These are phyloP conservation scores for Pitangus sulphuratus DNA, from an alignment of 2,797 vertebrate species.

Conservation along the genomic window DNA sequence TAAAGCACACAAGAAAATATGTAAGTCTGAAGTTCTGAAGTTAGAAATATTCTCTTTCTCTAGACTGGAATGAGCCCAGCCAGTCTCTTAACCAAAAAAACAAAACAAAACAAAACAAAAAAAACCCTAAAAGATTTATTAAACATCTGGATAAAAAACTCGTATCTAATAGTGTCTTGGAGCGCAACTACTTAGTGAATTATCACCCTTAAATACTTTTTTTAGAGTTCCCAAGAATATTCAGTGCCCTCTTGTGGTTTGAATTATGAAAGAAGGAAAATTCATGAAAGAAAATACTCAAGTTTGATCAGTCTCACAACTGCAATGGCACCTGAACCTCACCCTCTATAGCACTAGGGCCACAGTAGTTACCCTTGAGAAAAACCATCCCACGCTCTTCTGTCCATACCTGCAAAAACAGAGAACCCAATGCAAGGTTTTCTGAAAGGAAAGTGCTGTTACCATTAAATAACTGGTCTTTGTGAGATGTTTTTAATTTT, in stretches of 20 bases:
- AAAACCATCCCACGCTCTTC: neutral
- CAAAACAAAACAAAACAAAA: no score
- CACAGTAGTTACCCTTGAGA: neutral
- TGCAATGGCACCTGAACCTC: neutral
- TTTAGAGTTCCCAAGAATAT: neutral
- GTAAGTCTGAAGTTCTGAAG: neutral
- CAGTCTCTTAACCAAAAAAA: neutral
- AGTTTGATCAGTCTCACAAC: neutral
- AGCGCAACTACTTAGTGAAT: neutral
- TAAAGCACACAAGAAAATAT: neutral
- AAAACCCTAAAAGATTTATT: neutral
- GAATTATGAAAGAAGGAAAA: neutral
- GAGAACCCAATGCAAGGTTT: neutral
- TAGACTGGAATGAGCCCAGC: neutral
- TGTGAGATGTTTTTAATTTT: neutral
- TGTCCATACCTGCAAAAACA: neutral
- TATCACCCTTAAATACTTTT: neutral
- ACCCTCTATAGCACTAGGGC: no score
- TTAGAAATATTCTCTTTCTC: neutral
- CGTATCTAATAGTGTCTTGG: rapidly evolving
- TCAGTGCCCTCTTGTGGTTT: constrained; percentile 53
- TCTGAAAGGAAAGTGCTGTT: neutral
- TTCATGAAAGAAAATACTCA: neutral
- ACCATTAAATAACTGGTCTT: neutral
- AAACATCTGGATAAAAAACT: neutral